Percentiles rank a stretch among this genome's conserved stretches.
phyloP scores from a whole-genome alignment of 2,113 vertebrate genomes.

The Charina bottae region DNA sequence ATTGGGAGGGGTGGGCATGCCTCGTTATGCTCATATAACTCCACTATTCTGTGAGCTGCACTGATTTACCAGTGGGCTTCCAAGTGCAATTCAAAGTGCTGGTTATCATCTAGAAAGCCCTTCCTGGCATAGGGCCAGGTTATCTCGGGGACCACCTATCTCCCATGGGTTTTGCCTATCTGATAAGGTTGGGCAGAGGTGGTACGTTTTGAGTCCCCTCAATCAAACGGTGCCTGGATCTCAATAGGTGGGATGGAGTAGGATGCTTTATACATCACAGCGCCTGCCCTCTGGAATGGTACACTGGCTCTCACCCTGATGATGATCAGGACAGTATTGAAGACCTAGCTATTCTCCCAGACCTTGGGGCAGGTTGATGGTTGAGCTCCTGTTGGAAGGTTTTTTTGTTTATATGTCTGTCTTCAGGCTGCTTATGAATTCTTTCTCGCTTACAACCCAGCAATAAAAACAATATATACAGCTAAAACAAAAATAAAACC shows the following conservation, averaged over 20 bases:
- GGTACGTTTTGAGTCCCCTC: not conserved
- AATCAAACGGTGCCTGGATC: not conserved
- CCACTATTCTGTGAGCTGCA: too few species aligned
- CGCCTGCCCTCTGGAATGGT: not conserved
- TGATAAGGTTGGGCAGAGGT: not conserved
- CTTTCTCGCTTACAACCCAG: not conserved
- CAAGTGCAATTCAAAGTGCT: too few species aligned
- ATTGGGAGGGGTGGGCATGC: too few species aligned
- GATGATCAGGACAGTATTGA: not conserved
- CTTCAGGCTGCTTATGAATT: not conserved
- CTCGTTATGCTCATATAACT: too few species aligned
- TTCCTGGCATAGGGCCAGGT: not conserved
- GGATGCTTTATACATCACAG: not conserved
- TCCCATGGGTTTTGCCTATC: not conserved
- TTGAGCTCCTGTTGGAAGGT: not conserved
- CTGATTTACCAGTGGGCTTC: too few species aligned
- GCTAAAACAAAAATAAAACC: not conserved
- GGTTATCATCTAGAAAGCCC: too few species aligned
- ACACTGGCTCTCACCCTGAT: not conserved
- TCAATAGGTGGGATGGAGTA: not conserved
- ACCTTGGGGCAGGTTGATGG: not conserved
- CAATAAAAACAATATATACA: not conserved
- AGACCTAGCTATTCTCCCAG: not conserved
- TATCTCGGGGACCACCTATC: not conserved
- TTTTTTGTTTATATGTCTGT: not conserved